Evolutionary conservation across 1,140 invertebrate genomes (phyloP), one percentile per base, ranked within the genome.

Genomic region (Apis florea): DNA sequence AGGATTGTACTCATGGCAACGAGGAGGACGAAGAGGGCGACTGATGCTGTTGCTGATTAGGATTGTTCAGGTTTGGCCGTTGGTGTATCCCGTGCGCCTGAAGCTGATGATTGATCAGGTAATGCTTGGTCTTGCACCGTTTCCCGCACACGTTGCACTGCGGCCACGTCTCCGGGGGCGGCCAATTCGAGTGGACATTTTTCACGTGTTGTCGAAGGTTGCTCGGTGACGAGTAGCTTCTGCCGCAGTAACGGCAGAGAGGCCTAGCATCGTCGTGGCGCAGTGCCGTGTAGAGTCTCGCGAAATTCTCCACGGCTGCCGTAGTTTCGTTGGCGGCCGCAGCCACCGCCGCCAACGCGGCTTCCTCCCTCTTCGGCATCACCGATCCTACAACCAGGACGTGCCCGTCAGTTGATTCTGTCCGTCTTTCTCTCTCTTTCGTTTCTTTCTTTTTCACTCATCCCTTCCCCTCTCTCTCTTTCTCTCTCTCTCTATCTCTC

Each of bases 41-140:
- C 54, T 90, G 89, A 69, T 88, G 89, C 58, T 90, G 89, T 56
- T 89, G 90, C 11, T 90, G 83, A 69, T 73, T 84, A 17, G 88
- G 87, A 85, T 90, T 92, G 81, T 89, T 90, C 54, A 93, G 80
- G 72, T 84, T 91, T 17, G 92, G 93, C 78, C 94, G 90, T 90
- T 96, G 96, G 83, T 96, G 95, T 77, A 96, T 96, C 51, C 96
- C 96, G 92, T 96, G 96, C 51, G 96, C 95, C 93, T 96, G 95
- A 58, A 96, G 95, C 91, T 96, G 95, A 92, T 96, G 96, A 93
- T 96, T 96, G 93, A 96, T 96, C 90, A 96, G 94, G 90, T 96
- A 96, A 91, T 96, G 96, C 92, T 96, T 96, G 86, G 96, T 96
- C 94, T 96, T 96, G 94, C 95, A 96, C 82, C 95, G 95, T 93